phyloP scores from a whole-genome alignment of 2,113 vertebrate genomes.

The Gavia stellata region DNA sequence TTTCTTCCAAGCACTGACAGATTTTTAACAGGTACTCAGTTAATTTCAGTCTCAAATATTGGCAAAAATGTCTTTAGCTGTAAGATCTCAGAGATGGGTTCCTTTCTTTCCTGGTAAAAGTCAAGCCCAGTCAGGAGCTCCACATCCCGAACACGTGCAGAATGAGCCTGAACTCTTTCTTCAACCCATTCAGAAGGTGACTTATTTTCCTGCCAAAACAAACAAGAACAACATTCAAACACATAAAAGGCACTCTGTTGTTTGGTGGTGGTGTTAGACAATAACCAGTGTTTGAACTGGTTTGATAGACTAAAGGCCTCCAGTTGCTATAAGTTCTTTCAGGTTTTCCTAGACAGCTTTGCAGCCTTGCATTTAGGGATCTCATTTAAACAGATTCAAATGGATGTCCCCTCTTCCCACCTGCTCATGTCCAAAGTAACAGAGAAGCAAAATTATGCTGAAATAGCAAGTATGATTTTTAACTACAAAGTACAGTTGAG shows the following conservation, averaged over 20 bases:
- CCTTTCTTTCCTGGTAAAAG: constrained; percentile 84
- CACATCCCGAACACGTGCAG: constrained; percentile 85
- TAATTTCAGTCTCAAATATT: constrained; percentile 56
- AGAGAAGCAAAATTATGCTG: not conserved
- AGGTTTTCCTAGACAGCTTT: not conserved
- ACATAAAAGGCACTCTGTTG: not conserved
- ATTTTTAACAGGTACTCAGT: not conserved
- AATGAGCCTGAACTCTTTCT: constrained; percentile 81
- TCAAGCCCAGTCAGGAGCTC: constrained; percentile 91
- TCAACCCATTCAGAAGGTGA: constrained; percentile 74
- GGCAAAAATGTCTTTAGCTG: constrained; percentile 88
- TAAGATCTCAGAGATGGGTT: constrained; percentile 80
- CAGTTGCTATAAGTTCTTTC: not conserved
- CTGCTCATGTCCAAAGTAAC: not conserved
- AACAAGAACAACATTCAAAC: not conserved
- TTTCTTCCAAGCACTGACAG: not conserved
- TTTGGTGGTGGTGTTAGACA: not conserved
- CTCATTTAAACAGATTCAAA: not conserved
- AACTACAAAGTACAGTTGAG: not conserved
- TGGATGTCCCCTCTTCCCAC: not conserved
- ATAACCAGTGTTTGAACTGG: not conserved
- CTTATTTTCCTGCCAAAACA: constrained; percentile 68
- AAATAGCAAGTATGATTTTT: not conserved
- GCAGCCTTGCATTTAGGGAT: not conserved
- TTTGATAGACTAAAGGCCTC: not conserved